Evolutionary conservation across 2,113 vertebrate genomes (phyloP).

Genomic region (Asarcornis scutulata): DNA sequence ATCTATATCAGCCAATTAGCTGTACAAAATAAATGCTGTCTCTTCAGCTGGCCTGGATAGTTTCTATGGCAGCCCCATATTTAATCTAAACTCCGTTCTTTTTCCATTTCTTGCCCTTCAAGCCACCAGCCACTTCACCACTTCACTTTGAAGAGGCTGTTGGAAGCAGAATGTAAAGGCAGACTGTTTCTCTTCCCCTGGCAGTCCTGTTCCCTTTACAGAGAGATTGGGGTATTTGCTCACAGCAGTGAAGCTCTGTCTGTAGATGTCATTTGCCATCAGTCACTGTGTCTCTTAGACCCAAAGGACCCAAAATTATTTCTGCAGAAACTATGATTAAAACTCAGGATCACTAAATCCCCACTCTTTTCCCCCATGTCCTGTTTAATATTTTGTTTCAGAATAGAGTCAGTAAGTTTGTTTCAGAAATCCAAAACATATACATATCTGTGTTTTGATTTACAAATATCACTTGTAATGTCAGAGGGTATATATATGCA

Average conservation of each 20-base stretch:
- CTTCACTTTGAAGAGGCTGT: constrained; percentile 25
- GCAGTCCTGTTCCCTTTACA: not conserved
- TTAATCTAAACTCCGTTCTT: constrained; percentile 7
- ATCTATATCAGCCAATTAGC: not conserved
- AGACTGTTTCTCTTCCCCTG: not conserved
- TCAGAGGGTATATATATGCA: not conserved
- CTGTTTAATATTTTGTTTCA: not conserved
- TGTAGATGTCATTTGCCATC: not conserved
- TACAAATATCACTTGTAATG: not conserved
- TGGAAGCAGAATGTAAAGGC: constrained; percentile 21
- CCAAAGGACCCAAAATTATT: not conserved
- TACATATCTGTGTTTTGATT: not conserved
- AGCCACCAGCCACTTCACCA: not conserved
- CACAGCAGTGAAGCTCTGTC: not conserved
- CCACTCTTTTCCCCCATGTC: not conserved
- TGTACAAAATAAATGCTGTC: constrained; percentile 22
- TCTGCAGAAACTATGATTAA: not conserved
- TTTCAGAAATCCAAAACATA: not conserved
- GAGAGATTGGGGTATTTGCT: not conserved
- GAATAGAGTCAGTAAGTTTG: not conserved
- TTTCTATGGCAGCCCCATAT: constrained; percentile 22
- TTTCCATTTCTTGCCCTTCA: constrained; percentile 17
- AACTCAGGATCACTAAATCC: not conserved
- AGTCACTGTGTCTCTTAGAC: not conserved
- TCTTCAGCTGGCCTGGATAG: not conserved